Evolutionary conservation across 2,888 invertebrate genomes (phyloP).

Genomic region (Thumatha senex): DNA sequence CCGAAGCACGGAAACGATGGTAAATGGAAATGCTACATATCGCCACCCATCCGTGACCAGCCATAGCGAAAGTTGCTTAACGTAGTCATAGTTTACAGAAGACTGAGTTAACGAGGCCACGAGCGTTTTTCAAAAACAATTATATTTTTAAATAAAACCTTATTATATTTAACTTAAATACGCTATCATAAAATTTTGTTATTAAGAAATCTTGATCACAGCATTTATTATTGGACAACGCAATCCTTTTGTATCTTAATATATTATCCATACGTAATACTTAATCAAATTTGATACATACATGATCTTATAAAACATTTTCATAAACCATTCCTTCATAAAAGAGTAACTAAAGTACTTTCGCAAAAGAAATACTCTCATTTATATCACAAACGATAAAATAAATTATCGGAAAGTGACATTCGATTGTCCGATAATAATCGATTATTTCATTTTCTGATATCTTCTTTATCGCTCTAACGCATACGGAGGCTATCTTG

Average conservation of each 20-base stretch:
- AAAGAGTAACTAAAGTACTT: slow-evolving; percentile 24
- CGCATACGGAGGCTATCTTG: slow-evolving; percentile 16
- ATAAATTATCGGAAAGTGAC: slow-evolving; percentile 62
- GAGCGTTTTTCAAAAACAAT: too few species aligned
- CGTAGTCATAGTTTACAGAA: too few species aligned
- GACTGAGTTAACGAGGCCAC: too few species aligned
- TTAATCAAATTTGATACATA: not conserved
- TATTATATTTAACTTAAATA: too few species aligned
- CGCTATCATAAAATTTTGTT: too few species aligned
- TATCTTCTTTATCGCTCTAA: slow-evolving; percentile 40
- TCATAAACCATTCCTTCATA: slow-evolving; percentile 4
- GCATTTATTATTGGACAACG: slow-evolving; percentile 1
- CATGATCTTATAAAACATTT: slow-evolving; percentile 2
- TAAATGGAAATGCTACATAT: too few species aligned
- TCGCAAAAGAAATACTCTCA: slow-evolving; percentile 33
- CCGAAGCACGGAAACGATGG: too few species aligned
- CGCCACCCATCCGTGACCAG: too few species aligned
- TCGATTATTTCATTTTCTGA: slow-evolving; percentile 56
- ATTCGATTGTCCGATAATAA: slow-evolving; percentile 62
- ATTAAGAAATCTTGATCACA: too few species aligned
- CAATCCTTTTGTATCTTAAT: not conserved
- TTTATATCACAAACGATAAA: slow-evolving; percentile 35
- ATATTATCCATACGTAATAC: not conserved
- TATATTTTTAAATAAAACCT: too few species aligned
- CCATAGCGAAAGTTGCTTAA: too few species aligned